Evolutionary conservation across 2,113 vertebrate genomes (phyloP).

Genomic region (Podilymbus podiceps): DNA sequence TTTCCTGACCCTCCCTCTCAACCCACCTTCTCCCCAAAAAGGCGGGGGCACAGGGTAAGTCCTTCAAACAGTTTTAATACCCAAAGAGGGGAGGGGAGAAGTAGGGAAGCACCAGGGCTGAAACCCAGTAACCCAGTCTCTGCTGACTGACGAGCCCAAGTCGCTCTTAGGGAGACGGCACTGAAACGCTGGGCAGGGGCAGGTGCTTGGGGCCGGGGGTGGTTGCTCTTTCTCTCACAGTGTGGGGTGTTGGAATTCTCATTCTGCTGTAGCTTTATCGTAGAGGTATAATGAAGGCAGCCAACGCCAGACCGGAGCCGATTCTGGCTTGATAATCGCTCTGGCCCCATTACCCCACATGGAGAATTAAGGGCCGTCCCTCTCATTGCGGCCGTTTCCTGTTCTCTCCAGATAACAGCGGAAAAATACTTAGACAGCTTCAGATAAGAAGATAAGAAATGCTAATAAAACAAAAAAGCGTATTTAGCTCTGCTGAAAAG

Average conservation of each 20-base stretch:
- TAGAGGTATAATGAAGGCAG: background rate
- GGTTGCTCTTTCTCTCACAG: background rate
- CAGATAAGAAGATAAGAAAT: conserved; percentile 34
- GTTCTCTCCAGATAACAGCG: background rate
- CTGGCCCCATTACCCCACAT: background rate
- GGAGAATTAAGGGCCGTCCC: background rate
- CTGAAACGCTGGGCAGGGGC: background rate
- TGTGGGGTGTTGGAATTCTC: background rate
- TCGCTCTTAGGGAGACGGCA: background rate
- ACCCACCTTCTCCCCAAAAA: background rate
- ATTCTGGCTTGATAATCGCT: background rate
- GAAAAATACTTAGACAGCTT: conserved; percentile 25
- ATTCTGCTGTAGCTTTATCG: background rate
- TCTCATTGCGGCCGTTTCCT: background rate
- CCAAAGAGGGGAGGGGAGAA: background rate
- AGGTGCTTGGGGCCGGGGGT: background rate
- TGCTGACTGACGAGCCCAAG: background rate
- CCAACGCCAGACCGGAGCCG: background rate
- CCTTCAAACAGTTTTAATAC: background rate
- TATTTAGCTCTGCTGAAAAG: conserved; percentile 3
- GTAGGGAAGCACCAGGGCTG: background rate
- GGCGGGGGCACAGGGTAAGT: background rate
- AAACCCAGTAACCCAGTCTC: background rate
- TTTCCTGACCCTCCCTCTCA: background rate
- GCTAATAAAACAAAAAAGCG: conserved; percentile 32